Conservation (phyloP, 2,888 invertebrate genomes). For the Orthonychiurus folsomi region DNA sequence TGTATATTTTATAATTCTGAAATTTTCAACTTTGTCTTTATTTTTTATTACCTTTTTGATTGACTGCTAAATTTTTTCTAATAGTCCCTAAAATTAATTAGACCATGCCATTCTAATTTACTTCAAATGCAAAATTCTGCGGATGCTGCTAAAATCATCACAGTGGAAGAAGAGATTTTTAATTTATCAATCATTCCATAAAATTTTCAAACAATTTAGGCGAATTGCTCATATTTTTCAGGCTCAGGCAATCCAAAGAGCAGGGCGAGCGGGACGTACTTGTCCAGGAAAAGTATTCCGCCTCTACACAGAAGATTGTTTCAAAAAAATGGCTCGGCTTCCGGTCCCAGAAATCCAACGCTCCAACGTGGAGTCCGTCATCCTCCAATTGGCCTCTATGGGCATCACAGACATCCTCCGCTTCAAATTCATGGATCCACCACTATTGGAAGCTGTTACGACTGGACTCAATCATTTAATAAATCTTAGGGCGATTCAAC, state of each 20-base stretch:
- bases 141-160: too few relatives aligned
- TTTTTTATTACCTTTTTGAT: too few relatives aligned
- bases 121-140: too few relatives aligned
- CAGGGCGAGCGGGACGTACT: constrained; percentile 19
- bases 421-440: constrained; percentile 94
- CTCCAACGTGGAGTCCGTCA: constrained; percentile 9
- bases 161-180: too few relatives aligned
- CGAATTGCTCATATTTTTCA: too few relatives aligned
- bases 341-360: constrained; percentile 20
- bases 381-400: constrained; percentile 14
- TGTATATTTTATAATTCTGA: too few relatives aligned
- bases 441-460: constrained; percentile 86
- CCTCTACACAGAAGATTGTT: constrained; percentile 13
- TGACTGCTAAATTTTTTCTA: too few relatives aligned
- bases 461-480: constrained; percentile 51
- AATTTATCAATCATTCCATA: too few relatives aligned
- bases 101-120: too few relatives aligned
- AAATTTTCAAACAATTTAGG: too few relatives aligned
- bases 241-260: constrained; percentile 19
- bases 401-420: constrained; percentile 96
- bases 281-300: constrained; percentile 16
- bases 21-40: too few relatives aligned
- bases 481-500: constrained; percentile 89
- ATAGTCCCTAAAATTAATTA: too few relatives aligned
- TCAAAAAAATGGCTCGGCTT: constrained; percentile 12